These are phyloP conservation scores for Zeuzera pyrina DNA, from an alignment of 2,888 invertebrate species.

Conservation along the genomic window DNA sequence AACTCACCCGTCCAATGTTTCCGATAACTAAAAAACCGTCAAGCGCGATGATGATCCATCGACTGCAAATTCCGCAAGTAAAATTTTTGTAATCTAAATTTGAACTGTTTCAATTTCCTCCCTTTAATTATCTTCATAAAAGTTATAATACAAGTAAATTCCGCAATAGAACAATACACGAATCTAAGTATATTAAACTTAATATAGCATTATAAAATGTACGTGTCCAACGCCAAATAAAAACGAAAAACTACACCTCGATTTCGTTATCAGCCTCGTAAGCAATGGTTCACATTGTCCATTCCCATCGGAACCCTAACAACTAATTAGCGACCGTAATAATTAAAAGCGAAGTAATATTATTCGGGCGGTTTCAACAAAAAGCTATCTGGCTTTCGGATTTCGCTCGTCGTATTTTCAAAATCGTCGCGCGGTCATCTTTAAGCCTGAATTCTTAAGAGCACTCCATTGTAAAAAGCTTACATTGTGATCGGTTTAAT, in stretches of 20 bases:
- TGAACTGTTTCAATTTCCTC: no score
- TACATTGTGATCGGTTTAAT: slow-evolving; percentile 3
- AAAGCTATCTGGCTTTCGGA: slow-evolving; percentile 53
- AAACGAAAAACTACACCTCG: no score
- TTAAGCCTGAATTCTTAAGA: slow-evolving; percentile 36
- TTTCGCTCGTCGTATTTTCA: slow-evolving; percentile 67
- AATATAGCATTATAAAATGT: no score
- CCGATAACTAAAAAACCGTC: slow-evolving; percentile 12
- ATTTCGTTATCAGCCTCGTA: no score
- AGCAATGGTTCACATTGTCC: no score
- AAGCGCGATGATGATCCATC: neutral
- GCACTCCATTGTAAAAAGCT: slow-evolving; percentile 15
- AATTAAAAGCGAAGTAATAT: slow-evolving; percentile 53
- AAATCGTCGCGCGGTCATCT: slow-evolving; percentile 56
- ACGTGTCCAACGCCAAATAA: no score
- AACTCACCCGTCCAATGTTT: slow-evolving; percentile 16
- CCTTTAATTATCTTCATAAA: no score
- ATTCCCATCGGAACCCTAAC: slow-evolving; percentile 23
- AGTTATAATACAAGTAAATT: no score
- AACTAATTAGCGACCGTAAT: slow-evolving; percentile 55
- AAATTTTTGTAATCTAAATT: no score
- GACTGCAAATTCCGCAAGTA: neutral
- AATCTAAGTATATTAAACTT: no score
- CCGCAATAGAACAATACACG: no score
- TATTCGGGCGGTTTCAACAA: slow-evolving; percentile 41